Evolutionary conservation across 2,797 vertebrate genomes (phyloP).

Genomic region (Trachops cirrhosus): DNA sequence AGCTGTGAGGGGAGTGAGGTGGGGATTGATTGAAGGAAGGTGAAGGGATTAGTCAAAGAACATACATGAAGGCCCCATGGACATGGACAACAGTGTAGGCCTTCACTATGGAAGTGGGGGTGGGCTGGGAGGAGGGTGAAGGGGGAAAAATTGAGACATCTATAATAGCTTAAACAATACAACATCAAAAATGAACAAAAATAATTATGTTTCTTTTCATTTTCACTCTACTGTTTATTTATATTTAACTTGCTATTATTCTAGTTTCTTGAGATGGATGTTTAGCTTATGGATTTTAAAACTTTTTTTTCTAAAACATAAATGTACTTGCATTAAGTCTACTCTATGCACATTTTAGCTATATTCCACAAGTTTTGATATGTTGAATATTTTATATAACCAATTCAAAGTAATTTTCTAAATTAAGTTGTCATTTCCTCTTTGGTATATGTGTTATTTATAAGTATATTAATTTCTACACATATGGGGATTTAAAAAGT

Average conservation of each 20-base stretch:
- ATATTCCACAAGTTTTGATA: background rate
- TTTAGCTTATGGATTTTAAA: background rate
- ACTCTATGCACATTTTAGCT: background rate
- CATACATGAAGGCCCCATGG: background rate
- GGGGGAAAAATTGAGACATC: background rate
- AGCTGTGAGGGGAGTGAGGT: background rate
- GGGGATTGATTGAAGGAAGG: background rate
- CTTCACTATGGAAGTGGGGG: background rate
- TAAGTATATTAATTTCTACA: conserved; percentile 7
- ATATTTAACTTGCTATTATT: background rate
- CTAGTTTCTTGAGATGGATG: background rate
- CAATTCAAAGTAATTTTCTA: background rate
- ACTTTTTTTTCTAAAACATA: background rate
- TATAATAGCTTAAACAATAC: background rate
- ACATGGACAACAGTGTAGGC: background rate
- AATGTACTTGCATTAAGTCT: background rate
- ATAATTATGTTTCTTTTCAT: background rate
- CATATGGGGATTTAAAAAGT: background rate
- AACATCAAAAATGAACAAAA: background rate
- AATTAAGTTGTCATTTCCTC: background rate
- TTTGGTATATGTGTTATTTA: background rate
- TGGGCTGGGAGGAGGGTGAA: background rate
- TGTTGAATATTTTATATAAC: background rate
- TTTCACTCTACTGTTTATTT: background rate
- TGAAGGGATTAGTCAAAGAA: background rate